A percentile compares a stretch with the other conserved stretches of the same genome.
phyloP scores from a whole-genome alignment of 2,797 vertebrate species.

The Thalassophryne amazonica region DNA sequence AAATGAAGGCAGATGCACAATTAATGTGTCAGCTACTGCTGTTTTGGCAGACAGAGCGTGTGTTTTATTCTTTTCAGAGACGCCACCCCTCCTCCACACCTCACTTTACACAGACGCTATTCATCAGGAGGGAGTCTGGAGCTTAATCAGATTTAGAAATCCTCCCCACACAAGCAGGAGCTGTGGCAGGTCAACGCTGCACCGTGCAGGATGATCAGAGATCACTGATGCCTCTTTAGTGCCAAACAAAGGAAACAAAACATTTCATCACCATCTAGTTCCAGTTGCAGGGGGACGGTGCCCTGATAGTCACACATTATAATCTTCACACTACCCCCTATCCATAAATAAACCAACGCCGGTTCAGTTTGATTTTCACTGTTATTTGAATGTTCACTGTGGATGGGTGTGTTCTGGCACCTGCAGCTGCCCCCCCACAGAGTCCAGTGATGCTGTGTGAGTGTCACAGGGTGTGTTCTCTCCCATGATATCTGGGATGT shows the following conservation, averaged over 20 bases:
- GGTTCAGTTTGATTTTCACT: too few species aligned
- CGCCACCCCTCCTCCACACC: conserved; percentile 8
- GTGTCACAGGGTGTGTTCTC: too few species aligned
- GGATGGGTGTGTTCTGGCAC: too few species aligned
- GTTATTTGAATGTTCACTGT: too few species aligned
- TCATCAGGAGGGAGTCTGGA: conserved; percentile 39
- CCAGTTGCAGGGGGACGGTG: background rate
- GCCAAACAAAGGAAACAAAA: conserved; percentile 23
- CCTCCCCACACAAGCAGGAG: conserved; percentile 20
- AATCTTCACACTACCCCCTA: too few species aligned
- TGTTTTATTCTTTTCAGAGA: background rate
- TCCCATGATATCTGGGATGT: too few species aligned
- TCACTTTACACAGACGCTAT: conserved; percentile 7
- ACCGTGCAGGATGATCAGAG: conserved; percentile 1
- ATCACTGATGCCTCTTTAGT: conserved; percentile 30
- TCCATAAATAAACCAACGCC: too few species aligned
- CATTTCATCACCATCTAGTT: conserved; percentile 1
- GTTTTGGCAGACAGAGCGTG: background rate
- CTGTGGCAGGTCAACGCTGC: background rate
- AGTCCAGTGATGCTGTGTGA: too few species aligned
- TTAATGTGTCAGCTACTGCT: background rate
- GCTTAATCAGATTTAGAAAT: conserved; percentile 38
- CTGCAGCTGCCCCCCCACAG: too few species aligned
- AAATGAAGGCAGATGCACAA: background rate
- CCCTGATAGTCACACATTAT: background rate